Evolutionary conservation across 1,140 invertebrate species (phyloP), one percentile per base, ranked within the genome.

Genomic region (Medauroidea extradentata): DNA sequence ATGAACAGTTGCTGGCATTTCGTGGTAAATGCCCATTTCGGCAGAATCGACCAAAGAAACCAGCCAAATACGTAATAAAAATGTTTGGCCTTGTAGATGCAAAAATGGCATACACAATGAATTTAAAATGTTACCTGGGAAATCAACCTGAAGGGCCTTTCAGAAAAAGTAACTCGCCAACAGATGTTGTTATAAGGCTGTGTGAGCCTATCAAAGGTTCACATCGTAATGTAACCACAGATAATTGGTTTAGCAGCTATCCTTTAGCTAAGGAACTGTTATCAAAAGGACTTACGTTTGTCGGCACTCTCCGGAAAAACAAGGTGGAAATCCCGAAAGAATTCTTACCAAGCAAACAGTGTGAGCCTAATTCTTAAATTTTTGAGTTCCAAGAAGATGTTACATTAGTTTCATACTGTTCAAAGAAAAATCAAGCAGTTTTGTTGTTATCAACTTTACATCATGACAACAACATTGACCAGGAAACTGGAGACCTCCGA

Each of bases 1-100:
- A 81, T 71, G 79, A 51, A 25, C 2, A 82, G 67, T 72, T 74
- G 54, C 67, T 81, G 54, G 60, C 74, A 44, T 74, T 75, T 63
- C 54, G 71, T 46, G 77, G 75, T 18, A 59, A 68, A 27, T 78
- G 74, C 66, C 24, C 24, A 16, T 77, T 78, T 53, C 41, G 64
- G 25, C 70, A 75, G 57, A 77, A 76, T 57, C 73, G 80, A 16
- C 72, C 76, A n/a, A 66, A 60, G 13, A 78, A 76, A 66, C 72
- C 71, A 18, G 65, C 63, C 24, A 72, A 72, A 65, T 79, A 78
- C 72, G 69, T 73, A 63, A 69, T 79, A 44, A 79, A 79, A 68
- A 63, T 74, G 58, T 72, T 66, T 63, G 61, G 62, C 42, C 55
- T 73, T 23, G 62, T 58, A 57, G 66, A 72, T 67, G 64, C 60